These are phyloP conservation scores for Brachynemurus nebulosus DNA, from an alignment of 2,888 invertebrate species.

Conservation along the genomic window DNA sequence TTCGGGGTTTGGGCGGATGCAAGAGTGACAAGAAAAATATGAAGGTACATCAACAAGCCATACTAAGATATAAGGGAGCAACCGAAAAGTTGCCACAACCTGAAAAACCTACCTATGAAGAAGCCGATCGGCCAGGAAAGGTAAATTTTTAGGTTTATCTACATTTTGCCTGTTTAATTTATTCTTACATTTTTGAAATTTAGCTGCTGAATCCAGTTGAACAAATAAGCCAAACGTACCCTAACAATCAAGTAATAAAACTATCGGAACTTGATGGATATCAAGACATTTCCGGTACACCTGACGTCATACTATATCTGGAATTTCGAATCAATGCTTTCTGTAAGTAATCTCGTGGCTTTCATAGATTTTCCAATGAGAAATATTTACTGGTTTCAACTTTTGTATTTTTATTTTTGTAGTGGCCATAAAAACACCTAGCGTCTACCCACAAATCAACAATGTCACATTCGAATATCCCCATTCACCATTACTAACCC, in stretches of 20 bases:
- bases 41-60: conserved; percentile 23
- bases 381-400: no score
- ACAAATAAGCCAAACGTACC: conserved; percentile 16
- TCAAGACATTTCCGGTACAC: conserved; percentile 16
- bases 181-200: neutral
- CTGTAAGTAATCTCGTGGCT: no score
- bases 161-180: no score
- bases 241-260: conserved; percentile 19
- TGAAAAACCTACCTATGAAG: conserved; percentile 18
- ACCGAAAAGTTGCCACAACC: conserved; percentile 25
- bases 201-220: conserved; percentile 21
- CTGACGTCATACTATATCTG: conserved; percentile 22
- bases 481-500: conserved; percentile 29
- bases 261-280: conserved; percentile 20
- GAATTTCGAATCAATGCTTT: conserved; percentile 20
- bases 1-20: conserved; percentile 31
- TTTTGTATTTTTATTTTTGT: no score
- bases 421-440: no score
- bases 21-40: conserved; percentile 23
- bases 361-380: no score
- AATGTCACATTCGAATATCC: conserved; percentile 29
- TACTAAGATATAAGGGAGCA: conserved; percentile 59
- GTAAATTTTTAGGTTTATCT: no score
- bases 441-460: conserved; percentile 30
- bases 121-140: conserved; percentile 21